These are phyloP conservation scores for Chrysoperla carnea DNA, from an alignment of 1,140 invertebrate genomes.

Conservation along the genomic window DNA sequence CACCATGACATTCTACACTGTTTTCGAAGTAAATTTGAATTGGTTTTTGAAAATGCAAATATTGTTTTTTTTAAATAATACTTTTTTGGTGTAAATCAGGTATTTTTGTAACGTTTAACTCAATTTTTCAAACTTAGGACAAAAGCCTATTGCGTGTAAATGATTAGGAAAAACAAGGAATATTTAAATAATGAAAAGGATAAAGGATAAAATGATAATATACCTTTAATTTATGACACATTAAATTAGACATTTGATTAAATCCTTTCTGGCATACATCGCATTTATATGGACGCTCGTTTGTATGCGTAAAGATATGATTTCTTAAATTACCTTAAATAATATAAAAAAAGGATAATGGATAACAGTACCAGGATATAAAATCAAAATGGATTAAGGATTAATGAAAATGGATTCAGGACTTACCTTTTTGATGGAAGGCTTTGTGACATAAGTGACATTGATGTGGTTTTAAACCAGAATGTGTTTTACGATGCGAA, in stretches of 20 bases:
- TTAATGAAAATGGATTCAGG: background rate
- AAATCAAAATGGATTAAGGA: background rate
- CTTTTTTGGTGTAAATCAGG: too few species aligned
- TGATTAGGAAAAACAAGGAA: too few species aligned
- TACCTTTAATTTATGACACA: conserved; percentile 56
- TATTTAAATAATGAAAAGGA: too few species aligned
- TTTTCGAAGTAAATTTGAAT: too few species aligned
- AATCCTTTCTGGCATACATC: conserved; percentile 59
- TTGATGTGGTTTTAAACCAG: conserved; percentile 48
- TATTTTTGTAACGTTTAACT: too few species aligned
- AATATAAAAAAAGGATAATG: background rate
- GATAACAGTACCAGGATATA: too few species aligned
- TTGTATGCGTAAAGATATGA: conserved; percentile 58
- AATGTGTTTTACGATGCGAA: conserved; percentile 57
- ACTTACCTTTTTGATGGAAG: conserved; percentile 58
- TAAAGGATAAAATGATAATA: background rate
- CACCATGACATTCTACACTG: too few species aligned
- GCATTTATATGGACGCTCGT: conserved; percentile 64
- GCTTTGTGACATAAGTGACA: conserved; percentile 55
- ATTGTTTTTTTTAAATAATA: too few species aligned
- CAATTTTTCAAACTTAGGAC: too few species aligned
- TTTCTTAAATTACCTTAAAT: conserved; percentile 46
- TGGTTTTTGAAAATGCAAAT: too few species aligned
- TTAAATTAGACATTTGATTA: conserved; percentile 68
- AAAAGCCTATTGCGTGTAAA: too few species aligned